Evolutionary conservation across 2,888 invertebrate genomes (phyloP).

Genomic region (Seira sanloemensis): DNA sequence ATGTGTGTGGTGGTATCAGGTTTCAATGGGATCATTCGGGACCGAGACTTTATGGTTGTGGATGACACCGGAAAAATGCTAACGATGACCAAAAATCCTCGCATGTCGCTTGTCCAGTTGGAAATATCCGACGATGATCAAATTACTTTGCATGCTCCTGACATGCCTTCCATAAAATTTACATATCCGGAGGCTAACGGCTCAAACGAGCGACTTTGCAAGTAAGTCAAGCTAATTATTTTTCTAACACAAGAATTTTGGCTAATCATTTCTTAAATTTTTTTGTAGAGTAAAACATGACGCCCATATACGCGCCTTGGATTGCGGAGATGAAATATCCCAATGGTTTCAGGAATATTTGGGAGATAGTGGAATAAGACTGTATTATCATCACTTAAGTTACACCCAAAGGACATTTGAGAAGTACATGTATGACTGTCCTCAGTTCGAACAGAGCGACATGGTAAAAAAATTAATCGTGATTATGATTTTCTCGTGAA

Average conservation of each 20-base stretch:
- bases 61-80: slow-evolving; percentile 61
- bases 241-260: neutral
- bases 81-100: slow-evolving; percentile 57
- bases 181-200: slow-evolving; percentile 45
- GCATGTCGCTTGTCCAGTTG: slow-evolving; percentile 64
- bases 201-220: slow-evolving; percentile 47
- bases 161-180: slow-evolving; percentile 63
- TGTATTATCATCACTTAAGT: slow-evolving; percentile 64
- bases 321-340: slow-evolving; percentile 85
- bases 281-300: slow-evolving; percentile 75
- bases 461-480: slow-evolving; percentile 43
- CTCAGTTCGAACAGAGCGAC: slow-evolving; percentile 64
- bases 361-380: slow-evolving; percentile 38
- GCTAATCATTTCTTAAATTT: neutral
- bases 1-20: neutral
- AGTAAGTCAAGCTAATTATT: slow-evolving; percentile 21
- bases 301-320: slow-evolving; percentile 79
- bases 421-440: slow-evolving; percentile 64
- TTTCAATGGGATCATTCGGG: slow-evolving; percentile 52
- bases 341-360: slow-evolving; percentile 83
- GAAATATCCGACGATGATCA: slow-evolving; percentile 43
- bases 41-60: slow-evolving; percentile 68
- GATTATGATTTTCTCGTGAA: neutral
- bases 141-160: slow-evolving; percentile 69
- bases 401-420: slow-evolving; percentile 65